Evolutionary conservation across 2,113 vertebrate genomes (phyloP).

Genomic region (Apodemus sylvaticus): DNA sequence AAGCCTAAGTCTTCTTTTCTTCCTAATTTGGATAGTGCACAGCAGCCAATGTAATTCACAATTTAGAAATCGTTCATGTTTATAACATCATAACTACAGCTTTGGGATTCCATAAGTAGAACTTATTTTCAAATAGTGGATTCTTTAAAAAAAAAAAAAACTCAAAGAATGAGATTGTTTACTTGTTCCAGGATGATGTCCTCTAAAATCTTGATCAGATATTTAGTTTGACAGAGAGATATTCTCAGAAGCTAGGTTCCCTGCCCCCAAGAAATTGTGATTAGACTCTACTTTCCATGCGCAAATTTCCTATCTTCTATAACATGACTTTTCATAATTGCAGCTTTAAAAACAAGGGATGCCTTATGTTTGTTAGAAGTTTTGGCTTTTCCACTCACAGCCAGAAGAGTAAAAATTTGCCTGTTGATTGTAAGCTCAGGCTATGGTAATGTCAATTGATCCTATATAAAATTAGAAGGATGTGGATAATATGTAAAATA

Average conservation of each 20-base stretch:
- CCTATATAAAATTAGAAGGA: not conserved
- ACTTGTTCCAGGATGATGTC: not conserved
- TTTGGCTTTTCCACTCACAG: not conserved
- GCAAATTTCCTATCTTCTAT: not conserved
- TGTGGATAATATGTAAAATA: not conserved
- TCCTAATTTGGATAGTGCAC: not conserved
- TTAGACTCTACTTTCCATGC: not conserved
- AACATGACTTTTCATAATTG: not conserved
- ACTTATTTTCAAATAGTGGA: not conserved
- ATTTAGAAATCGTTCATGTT: not conserved
- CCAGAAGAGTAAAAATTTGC: not conserved
- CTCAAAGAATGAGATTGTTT: not conserved
- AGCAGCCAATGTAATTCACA: not conserved
- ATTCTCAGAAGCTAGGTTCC: slow-evolving; percentile 22
- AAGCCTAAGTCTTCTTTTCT: not conserved
- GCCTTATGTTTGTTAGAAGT: not conserved
- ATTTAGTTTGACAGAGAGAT: not conserved
- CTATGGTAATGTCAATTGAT: not conserved
- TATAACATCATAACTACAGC: not conserved
- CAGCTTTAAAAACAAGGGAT: not conserved
- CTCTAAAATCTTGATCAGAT: not conserved
- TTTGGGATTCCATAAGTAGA: not conserved
- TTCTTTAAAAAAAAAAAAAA: slow-evolving; percentile 25
- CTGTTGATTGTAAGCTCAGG: not conserved
- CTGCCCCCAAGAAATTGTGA: not conserved